Evolutionary conservation across 2,113 vertebrate genomes (phyloP).

Genomic region (Artemisiospiza belli): DNA sequence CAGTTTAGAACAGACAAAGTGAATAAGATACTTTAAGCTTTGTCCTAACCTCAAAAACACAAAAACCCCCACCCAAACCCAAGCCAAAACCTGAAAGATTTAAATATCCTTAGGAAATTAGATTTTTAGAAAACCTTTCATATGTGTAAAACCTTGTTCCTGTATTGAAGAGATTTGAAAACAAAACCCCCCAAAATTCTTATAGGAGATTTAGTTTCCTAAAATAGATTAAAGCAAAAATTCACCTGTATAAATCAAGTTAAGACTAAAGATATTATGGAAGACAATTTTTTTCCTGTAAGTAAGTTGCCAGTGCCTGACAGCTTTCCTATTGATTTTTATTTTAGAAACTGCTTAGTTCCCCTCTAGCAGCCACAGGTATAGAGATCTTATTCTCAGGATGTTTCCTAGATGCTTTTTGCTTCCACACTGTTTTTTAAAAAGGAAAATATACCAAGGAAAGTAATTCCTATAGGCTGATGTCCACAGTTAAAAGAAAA

Average conservation of each 20-base stretch:
- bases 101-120: not conserved
- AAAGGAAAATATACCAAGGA: not conserved
- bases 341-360: not conserved
- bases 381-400: not conserved
- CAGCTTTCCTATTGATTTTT: conserved; percentile 11
- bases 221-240: not conserved
- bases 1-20: not conserved
- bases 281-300: not conserved
- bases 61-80: not conserved
- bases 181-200: not conserved
- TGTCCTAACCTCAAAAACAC: not conserved
- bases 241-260: not conserved
- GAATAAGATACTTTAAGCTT: not conserved
- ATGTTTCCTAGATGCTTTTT: not conserved
- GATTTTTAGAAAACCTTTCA: not conserved
- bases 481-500: not conserved
- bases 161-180: not conserved
- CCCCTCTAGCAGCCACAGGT: not conserved
- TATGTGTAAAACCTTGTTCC: not conserved
- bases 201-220: not conserved
- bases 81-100: not conserved
- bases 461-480: not conserved
- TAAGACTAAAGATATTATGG: not conserved
- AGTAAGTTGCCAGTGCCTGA: not conserved
- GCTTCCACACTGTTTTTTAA: not conserved